Evolutionary conservation across 2,797 vertebrate species (phyloP), one percentile per base, ranked within the genome.

Genomic region (Gallirallus australis): DNA sequence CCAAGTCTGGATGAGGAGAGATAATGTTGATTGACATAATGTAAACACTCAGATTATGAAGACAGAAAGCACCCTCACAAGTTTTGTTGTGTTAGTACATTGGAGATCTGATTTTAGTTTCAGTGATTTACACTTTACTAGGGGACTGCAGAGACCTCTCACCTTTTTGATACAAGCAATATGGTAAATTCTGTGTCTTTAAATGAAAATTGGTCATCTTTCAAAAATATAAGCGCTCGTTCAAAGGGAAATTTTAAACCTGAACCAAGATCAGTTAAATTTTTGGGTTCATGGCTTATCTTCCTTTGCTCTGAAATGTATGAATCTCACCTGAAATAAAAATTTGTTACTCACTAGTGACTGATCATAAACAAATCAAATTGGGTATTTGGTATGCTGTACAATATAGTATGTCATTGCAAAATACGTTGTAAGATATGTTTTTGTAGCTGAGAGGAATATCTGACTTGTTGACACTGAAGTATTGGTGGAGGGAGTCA

Each of bases 401-500:
- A 54, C 15, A 80, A 37, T 35, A 15, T 2, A 48, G 14, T 42
- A 20, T 23, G 40, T 59, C n/a, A 59, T 59, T 17, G 19, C 31
- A 72, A 90, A 89, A 77, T 64, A 33, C 25, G 6, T 84, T 35
- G 30, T 19, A 45, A 53, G 45, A 28, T 56, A 24, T 65, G 54
- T 30, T 94, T 88, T 78, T 68, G 19, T 45, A 54, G 30, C 25
- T 5, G 30, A 78, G 82, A 88, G 45, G 86, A 90, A 75, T 30
- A 68, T 40, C 45, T 89, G 68, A 57, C 71, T 81, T 96, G 31
- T 85, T 93, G 84, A 93, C 76, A 57, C 30, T 71, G 72, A 71
- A 81, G 27, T n/a, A 65, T 31, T 30, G 61, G 57, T 75, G 31
- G 9, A 10, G 16, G 15, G 23, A 57, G 42, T 52, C 10, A 30